Evolutionary conservation across 1,140 invertebrate genomes (phyloP).

Genomic region (Anoplophora glabripennis): DNA sequence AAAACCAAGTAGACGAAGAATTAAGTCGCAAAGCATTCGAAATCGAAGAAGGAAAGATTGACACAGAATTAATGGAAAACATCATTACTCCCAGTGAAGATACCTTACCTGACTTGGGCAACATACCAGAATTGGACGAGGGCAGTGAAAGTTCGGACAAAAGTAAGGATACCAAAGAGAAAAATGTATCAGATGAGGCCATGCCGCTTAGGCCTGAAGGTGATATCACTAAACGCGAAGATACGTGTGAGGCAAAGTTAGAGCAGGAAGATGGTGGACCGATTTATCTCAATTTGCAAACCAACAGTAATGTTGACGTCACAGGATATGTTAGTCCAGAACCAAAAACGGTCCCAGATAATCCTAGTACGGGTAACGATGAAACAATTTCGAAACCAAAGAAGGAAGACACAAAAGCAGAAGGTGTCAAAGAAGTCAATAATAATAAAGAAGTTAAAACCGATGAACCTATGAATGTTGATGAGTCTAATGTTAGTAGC

Average conservation of each 20-base stretch:
- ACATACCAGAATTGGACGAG: not conserved
- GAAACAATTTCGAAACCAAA: not conserved
- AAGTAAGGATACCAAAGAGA: not conserved
- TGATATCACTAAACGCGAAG: not conserved
- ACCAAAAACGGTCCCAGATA: not conserved
- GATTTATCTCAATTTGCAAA: no score
- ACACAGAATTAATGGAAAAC: slow-evolving; percentile 22
- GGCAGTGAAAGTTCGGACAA: not conserved
- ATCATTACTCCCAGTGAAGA: not conserved
- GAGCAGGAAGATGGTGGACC: no score
- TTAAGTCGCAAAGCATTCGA: slow-evolving; percentile 6
- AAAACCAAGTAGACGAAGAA: slow-evolving; percentile 18
- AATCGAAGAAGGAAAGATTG: slow-evolving; percentile 21
- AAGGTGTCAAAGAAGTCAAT: not conserved
- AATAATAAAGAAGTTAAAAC: not conserved
- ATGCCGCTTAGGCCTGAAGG: not conserved
- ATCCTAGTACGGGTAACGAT: not conserved
- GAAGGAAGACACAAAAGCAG: not conserved
- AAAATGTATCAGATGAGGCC: not conserved
- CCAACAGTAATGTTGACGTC: no score
- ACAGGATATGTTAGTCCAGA: no score
- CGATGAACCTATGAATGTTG: not conserved
- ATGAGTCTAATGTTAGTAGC: not conserved
- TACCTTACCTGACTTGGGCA: not conserved
- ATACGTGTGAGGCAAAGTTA: no score